Base-by-base conservation (phyloP, 2,797 vertebrate species). In the Podarcis siculus region DNA sequence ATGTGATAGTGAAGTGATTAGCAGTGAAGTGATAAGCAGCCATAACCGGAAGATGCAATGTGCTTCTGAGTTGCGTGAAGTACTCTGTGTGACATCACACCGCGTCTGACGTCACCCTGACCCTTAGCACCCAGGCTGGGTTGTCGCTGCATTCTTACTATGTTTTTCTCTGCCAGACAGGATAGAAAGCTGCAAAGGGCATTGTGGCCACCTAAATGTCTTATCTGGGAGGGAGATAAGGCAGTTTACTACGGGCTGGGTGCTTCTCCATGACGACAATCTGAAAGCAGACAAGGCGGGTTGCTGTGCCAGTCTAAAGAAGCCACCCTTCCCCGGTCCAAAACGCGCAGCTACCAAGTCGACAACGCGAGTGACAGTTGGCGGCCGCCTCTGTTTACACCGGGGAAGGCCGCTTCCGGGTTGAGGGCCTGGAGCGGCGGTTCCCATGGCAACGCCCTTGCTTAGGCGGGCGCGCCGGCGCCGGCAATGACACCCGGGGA, bases 401-500 rank as follows among this genome's bases (percentile, higher is more conserved):
- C 19, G 12, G 9, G 37, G 58, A 30, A 25, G 37, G 15, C 1
- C 17, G 15, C 75, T 91, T 91, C 89, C 84, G 87, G 89, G 12
- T 75, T 10, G 39, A 5, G 5, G 39, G 30, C 19, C 55, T 35
- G 35, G 72, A 61, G 42, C 35, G 85, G 35, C 45, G n/a, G 93
- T 94, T 89, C 32, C 93, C 89, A 1, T 27, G 2, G 88, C 86
- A 85, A 92, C 91, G 5, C 0, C 13, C 32, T 73, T 37, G 0
- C 23, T 55, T 30, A 58, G 21, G 39, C 15, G 91, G 87, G n/a
- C 4, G 88, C 89, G 9, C 8, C 32, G 42, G 86, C 13, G 72
- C 6, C 55, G 67, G 83, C 77, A 79, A 39, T 78, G 64, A 71
- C 42, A 66, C 13, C 21, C 1, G 12, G 27, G 12, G 76, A 32